A percentile compares a stretch with the other conserved stretches of the same genome.
phyloP scores from a whole-genome alignment of 2,113 vertebrate genomes.

The Lonchura striata region DNA sequence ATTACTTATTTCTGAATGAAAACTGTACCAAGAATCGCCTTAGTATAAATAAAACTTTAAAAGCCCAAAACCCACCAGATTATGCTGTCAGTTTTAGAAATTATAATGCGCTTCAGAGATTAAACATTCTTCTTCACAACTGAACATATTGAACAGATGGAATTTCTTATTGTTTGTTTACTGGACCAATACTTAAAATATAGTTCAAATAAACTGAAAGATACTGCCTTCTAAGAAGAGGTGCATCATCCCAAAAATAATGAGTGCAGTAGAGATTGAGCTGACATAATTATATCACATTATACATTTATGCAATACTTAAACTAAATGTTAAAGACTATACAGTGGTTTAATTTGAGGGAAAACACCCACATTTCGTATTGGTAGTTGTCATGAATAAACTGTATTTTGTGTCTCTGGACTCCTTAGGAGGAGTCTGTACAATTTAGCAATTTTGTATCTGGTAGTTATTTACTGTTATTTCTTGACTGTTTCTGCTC shows the following conservation, averaged over 20 bases:
- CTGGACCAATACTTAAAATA: not conserved
- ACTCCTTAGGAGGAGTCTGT: not conserved
- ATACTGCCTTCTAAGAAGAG: not conserved
- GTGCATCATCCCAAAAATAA: not conserved
- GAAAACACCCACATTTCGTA: accelerated
- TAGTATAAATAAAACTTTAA: not conserved
- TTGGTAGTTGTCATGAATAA: no score
- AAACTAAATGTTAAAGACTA: not conserved
- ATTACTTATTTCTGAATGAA: not conserved
- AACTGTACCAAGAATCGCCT: not conserved
- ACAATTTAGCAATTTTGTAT: not conserved
- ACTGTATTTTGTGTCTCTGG: not conserved
- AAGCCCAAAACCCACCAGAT: not conserved
- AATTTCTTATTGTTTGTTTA: not conserved
- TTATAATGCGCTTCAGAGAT: not conserved
- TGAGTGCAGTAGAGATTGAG: not conserved
- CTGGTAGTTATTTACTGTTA: not conserved
- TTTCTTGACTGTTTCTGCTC: not conserved
- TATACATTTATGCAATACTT: not conserved
- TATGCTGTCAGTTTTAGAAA: not conserved
- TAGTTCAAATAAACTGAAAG: not conserved
- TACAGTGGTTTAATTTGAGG: not conserved
- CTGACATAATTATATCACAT: not conserved
- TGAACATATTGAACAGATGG: not conserved
- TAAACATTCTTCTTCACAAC: not conserved